A percentile compares a stretch with the other conserved stretches of the same genome.
Evolutionary conservation across 2,888 invertebrate species (phyloP).

Genomic region (Hirudinaria manillensis): DNA sequence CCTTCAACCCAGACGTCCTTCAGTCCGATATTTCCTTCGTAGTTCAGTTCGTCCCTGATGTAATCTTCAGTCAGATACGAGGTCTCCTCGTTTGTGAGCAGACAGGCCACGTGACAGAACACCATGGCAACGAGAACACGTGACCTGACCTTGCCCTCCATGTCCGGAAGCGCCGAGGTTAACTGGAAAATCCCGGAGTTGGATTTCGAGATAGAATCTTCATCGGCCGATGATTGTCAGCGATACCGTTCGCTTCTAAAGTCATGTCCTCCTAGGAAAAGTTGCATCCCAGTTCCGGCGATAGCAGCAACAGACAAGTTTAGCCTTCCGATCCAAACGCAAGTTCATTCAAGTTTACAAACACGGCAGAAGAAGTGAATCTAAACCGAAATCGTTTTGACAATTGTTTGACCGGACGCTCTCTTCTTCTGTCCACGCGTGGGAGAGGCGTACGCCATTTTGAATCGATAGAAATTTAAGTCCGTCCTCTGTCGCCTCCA

Average conservation of each 20-base stretch:
- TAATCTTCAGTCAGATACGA: neutral
- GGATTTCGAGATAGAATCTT: neutral
- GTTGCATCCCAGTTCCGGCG: too few species aligned
- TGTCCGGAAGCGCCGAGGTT: neutral
- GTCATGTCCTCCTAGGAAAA: too few species aligned
- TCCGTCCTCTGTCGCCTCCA: too few species aligned
- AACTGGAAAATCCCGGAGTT: slow-evolving; percentile 1
- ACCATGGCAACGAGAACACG: slow-evolving; percentile 11
- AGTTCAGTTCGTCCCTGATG: neutral
- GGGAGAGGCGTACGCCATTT: too few species aligned
- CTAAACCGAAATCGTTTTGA: too few species aligned
- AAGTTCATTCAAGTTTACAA: too few species aligned
- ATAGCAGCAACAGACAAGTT: too few species aligned
- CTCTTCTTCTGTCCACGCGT: too few species aligned
- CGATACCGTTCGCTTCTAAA: neutral
- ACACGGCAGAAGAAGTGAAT: too few species aligned
- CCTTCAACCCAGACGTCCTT: neutral
- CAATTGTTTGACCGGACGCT: too few species aligned
- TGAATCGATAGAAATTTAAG: too few species aligned
- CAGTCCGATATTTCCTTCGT: neutral
- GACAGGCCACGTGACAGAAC: slow-evolving; percentile 1
- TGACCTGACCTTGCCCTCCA: neutral
- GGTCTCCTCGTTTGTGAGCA: neutral
- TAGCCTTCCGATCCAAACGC: too few species aligned
- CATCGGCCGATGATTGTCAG: neutral